Evolutionary conservation across 30 jellyfish, hydroid and myxozoan species (phyloP).

Genomic region (Nemopilema nomurai): DNA sequence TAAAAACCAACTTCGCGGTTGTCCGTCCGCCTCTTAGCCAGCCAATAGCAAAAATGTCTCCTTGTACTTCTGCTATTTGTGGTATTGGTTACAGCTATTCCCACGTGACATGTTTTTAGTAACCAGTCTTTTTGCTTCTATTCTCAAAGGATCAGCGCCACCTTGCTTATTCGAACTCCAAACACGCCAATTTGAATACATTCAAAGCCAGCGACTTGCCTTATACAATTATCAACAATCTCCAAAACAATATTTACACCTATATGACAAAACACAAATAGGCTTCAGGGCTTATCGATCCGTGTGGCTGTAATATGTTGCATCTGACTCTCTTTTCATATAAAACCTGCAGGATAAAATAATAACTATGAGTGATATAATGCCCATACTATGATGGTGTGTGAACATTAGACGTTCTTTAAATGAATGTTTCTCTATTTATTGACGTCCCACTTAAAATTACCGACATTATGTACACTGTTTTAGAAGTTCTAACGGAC

Average conservation of each 20-base stretch:
- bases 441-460: too few relatives aligned
- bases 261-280: not conserved
- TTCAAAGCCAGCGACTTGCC: not conserved
- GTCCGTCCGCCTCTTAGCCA: not conserved
- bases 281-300: not conserved
- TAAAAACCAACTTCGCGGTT: too few relatives aligned
- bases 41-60: not conserved
- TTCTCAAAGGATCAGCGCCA: conserved; percentile 13
- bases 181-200: not conserved
- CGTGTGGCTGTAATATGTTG: not conserved
- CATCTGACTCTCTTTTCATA: not conserved
- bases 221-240: not conserved
- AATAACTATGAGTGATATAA: too few relatives aligned
- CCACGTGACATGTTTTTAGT: not conserved
- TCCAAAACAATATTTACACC: not conserved
- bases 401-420: too few relatives aligned
- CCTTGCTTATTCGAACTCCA: not conserved
- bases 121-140: not conserved
- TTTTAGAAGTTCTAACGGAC: not conserved
- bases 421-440: too few relatives aligned
- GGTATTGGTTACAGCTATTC: not conserved
- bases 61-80: not conserved
- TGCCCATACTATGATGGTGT: too few relatives aligned
- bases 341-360: not conserved
- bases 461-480: not conserved